Evolutionary conservation across 30 jellyfish, hydroid and myxozoan species (phyloP).

Genomic region (Hydra vulgaris): DNA sequence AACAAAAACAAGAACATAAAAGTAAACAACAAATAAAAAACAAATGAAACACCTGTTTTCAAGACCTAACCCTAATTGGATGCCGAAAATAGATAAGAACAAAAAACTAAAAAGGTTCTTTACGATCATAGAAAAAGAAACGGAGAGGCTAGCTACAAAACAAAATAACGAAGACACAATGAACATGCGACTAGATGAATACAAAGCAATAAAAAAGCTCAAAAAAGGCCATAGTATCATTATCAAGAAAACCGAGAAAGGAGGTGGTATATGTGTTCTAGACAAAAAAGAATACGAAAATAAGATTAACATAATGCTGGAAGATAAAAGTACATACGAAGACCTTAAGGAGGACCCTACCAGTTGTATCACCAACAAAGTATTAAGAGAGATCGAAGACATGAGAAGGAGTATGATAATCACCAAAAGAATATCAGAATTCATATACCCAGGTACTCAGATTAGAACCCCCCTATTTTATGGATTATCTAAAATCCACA

Average conservation of each 20-base stretch:
- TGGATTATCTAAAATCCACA: neutral
- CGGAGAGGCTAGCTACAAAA: too few species aligned
- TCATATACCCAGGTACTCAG: neutral
- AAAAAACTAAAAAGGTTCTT: too few species aligned
- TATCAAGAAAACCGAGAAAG: neutral
- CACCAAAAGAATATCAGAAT: neutral
- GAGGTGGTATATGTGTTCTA: neutral
- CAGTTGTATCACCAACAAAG: neutral
- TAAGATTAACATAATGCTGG: neutral
- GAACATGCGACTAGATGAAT: too few species aligned
- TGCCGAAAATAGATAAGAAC: too few species aligned
- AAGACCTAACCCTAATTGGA: too few species aligned
- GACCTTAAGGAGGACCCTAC: neutral
- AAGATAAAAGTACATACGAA: neutral
- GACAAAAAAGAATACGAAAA: neutral
- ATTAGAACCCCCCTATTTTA: neutral
- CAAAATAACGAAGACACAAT: too few species aligned
- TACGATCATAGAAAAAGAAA: too few species aligned
- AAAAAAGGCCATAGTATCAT: neutral
- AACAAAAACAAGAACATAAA: too few species aligned
- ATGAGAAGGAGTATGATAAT: neutral
- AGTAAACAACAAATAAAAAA: too few species aligned
- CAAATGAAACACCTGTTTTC: too few species aligned
- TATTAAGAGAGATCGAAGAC: neutral
- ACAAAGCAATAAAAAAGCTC: neutral